These are phyloP conservation scores for Lepilemur septentrionalis DNA, from an alignment of 2,797 vertebrate genomes.

Conservation along the genomic window DNA sequence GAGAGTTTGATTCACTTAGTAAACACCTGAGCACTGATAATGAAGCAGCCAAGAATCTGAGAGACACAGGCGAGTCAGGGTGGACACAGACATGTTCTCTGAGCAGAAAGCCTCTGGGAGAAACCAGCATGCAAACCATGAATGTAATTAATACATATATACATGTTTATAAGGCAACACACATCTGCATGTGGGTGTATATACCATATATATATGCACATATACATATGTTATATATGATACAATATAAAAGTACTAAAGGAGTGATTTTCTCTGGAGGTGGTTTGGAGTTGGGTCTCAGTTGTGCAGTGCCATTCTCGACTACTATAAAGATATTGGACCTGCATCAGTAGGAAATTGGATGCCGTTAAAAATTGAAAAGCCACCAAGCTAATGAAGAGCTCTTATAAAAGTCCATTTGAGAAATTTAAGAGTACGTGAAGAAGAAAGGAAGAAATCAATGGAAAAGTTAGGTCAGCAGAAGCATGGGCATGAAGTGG, in stretches of 20 bases:
- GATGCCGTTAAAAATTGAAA: not conserved
- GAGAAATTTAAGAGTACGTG: not conserved
- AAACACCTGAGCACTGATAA: not conserved
- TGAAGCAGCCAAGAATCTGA: not conserved
- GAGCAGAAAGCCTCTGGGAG: not conserved
- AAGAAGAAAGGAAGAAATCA: not conserved
- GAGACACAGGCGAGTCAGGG: not conserved
- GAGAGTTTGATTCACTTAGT: not conserved
- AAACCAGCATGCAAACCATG: not conserved
- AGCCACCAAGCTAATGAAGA: not conserved
- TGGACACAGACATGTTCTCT: not conserved
- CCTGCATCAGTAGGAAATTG: not conserved
- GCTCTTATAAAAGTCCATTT: not conserved
- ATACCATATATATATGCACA: too few species aligned
- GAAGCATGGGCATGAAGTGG: not conserved
- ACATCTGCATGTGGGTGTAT: not conserved
- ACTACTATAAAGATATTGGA: not conserved
- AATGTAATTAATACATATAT: too few species aligned
- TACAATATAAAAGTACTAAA: not conserved
- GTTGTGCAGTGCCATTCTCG: too few species aligned
- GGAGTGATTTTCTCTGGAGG: not conserved
- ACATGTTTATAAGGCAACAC: not conserved
- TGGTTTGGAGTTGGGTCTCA: not conserved
- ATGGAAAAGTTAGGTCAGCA: not conserved
- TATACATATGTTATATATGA: not conserved